Percentiles rank a stretch among this genome's conserved stretches.
Evolutionary conservation across 1,140 invertebrate genomes (phyloP).

Genomic region (Macrocentrus cingulum): DNA sequence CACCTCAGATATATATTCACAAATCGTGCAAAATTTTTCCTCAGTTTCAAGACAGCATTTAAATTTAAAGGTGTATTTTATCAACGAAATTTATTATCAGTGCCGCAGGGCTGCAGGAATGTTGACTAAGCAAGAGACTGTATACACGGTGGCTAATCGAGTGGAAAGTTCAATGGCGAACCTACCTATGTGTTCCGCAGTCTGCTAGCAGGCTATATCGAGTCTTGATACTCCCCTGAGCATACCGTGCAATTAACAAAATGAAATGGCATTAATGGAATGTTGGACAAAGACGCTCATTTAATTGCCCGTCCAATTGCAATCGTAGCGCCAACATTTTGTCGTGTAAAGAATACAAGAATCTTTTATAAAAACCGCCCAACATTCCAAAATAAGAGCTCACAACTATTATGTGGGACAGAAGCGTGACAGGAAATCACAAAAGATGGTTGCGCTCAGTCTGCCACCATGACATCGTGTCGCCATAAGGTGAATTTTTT

Average conservation of each 20-base stretch:
- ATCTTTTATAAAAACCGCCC: conserved; percentile 27
- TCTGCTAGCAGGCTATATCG: too few relatives aligned
- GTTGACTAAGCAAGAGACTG: background rate
- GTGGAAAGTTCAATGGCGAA: conserved; percentile 18
- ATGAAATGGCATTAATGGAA: conserved; percentile 31
- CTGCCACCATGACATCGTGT: too few relatives aligned
- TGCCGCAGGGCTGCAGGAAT: conserved; percentile 2
- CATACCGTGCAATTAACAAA: conserved; percentile 31
- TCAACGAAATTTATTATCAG: background rate
- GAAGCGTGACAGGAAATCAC: background rate
- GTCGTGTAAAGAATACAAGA: conserved; percentile 23
- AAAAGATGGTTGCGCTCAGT: too few relatives aligned
- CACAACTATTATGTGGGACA: background rate
- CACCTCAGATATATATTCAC: too few relatives aligned
- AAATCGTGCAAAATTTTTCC: too few relatives aligned
- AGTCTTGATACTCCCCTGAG: conserved; percentile 27
- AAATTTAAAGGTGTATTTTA: too few relatives aligned
- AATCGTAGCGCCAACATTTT: conserved; percentile 27
- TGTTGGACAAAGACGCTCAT: conserved; percentile 21
- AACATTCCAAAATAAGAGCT: conserved; percentile 26
- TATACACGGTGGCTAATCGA: conserved; percentile 14
- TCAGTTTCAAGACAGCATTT: too few relatives aligned
- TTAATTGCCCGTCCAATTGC: conserved; percentile 23
- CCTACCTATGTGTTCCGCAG: too few relatives aligned
- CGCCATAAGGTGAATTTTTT: too few relatives aligned